Evolutionary conservation across 2,888 invertebrate species (phyloP), one percentile per base, ranked within the genome.

Genomic region (Epinotia bilunana): DNA sequence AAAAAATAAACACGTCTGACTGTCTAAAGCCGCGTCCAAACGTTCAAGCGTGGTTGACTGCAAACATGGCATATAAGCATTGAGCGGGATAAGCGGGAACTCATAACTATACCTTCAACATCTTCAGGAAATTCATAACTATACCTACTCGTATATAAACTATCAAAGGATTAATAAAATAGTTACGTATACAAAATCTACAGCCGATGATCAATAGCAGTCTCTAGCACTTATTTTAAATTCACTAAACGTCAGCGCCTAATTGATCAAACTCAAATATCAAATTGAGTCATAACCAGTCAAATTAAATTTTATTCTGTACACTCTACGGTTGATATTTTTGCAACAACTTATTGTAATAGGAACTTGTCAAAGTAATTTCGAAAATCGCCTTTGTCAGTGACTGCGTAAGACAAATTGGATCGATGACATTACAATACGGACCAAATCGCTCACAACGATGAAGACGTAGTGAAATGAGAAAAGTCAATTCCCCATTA

Each of bases 371-470:
- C 2, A 53, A 57, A 33, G 67, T 55, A 67, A 67, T 18, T 16
- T 18, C 39, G 33, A 55, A 55, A 67, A 67, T 67, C 39, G 16
- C 39, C 61, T 49, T 62, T 20, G 46, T 57, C 43, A 43, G 62
- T 28, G 57, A 23, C 55, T 16, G 53, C 67, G 61, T 53, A 63
- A 69, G 57, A 69, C 57, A 74, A 74, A 69, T 69, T 69, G 69
- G 73, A 74, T 74, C 73, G 68, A 73, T 68, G 68, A 68, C 43
- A 62, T 73, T 57, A 73, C 62, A 68, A 62, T 73, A 53, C 9
- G 67, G 43, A 69, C 62, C 11, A 74, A 69, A 69, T 74, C 12
- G 68, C 68, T 69, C 62, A 63, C 62, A 57, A 62, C 43, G 20
- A 46, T 20, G 53, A 6, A 13, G 33, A 13, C 55, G 12, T 3